Percentiles rank a stretch among this genome's conserved stretches.
Evolutionary conservation across 2,113 vertebrate genomes (phyloP).

Genomic region (Varanus komodoensis): DNA sequence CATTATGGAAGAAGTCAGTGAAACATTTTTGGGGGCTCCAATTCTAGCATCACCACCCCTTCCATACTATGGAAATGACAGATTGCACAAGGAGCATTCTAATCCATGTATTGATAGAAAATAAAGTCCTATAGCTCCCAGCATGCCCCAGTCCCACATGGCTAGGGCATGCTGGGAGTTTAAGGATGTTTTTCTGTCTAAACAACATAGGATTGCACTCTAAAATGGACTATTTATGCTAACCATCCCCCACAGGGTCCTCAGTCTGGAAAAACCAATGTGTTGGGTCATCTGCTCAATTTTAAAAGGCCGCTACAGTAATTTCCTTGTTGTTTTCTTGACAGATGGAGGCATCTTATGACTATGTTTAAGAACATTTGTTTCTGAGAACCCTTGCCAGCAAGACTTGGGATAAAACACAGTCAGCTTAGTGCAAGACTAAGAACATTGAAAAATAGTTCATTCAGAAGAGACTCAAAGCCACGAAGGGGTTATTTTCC

Average conservation of each 20-base stretch:
- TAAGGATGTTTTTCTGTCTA: no score
- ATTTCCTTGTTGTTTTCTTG: not conserved
- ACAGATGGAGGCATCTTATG: not conserved
- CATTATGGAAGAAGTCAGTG: not conserved
- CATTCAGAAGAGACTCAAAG: not conserved
- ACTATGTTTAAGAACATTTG: not conserved
- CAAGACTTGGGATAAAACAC: fast-evolving
- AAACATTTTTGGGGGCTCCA: not conserved
- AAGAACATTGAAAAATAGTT: not conserved
- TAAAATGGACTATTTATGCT: not conserved
- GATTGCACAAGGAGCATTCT: not conserved
- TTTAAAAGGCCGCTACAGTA: not conserved
- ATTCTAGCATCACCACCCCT: not conserved
- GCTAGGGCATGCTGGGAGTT: no score
- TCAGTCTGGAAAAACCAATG: not conserved
- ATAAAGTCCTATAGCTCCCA: no score
- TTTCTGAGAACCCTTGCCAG: not conserved
- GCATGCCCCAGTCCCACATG: no score
- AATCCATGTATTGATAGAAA: no score
- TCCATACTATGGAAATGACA: not conserved
- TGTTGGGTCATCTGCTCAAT: not conserved
- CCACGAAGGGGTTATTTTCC: constrained; percentile 10
- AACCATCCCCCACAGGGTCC: not conserved
- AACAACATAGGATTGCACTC: no score
- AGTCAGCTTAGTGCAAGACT: not conserved